Evolutionary conservation across 1,140 invertebrate genomes (phyloP), one percentile per base, ranked within the genome.

Genomic region (Anadara kagoshimensis): DNA sequence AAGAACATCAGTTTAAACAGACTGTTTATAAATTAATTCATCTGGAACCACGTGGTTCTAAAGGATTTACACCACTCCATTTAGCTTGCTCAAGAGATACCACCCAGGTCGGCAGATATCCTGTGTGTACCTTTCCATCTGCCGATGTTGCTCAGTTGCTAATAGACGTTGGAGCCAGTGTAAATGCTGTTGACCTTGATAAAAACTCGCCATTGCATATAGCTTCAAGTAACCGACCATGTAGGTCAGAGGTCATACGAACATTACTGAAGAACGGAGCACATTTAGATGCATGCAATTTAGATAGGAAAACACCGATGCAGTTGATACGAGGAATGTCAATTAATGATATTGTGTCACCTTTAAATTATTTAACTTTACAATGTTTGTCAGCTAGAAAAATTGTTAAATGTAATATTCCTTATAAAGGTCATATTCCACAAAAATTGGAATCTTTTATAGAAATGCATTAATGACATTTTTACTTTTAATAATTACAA

Each of bases 271-370:
- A 92, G 73, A 90, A 93, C 4, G 96, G 95, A 36, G 95, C 95
- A 12, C 96, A 98, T 89, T 90, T 97, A 62, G 96, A 98, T 89
- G 91, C 92, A n/a, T 93, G 94, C 53, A 97, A 98, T 88, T 91
- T 92, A 75, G 90, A 93, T 47, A 94, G 94, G 22, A 92, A 94
- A 76, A 96, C 94, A 0, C 95, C 82, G 45, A 76, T 78, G 69
- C 92, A 94, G 76, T 90, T 92, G 65, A 92, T 93, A 20, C 91
- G 92, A 20, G 93, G 92, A 74, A 93, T 92, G 83, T 91, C 93
- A 63, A 91, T 92, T 78, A 92, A 94, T 90, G 92, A 93, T 74
- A 92, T 94, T 79, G 87, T 94, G 63, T 91, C 93, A 85, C 92
- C 93, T 69, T 91, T 94, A 84, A 89, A 91, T 62, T 92, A 93